Evolutionary conservation across 2,888 invertebrate species (phyloP).

Genomic region (Idaea biselata): DNA sequence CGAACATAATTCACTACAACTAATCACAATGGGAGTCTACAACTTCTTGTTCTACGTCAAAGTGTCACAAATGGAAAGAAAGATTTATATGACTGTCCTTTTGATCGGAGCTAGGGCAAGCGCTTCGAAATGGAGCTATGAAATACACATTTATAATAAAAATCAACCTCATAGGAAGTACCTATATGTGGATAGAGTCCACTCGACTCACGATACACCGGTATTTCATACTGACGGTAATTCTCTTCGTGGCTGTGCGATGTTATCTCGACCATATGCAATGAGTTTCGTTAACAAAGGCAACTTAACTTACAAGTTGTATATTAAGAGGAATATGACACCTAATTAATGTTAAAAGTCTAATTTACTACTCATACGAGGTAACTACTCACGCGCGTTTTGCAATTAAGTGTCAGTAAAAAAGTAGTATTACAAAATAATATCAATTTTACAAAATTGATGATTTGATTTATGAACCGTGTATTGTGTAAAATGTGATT

Average conservation of each 20-base stretch:
- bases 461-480: too few relatives aligned
- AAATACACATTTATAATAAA: slow-evolving; percentile 63
- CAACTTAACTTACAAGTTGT: slow-evolving; percentile 21
- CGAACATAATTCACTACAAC: slow-evolving; percentile 37
- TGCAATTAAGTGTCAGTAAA: too few relatives aligned
- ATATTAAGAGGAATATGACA: slow-evolving; percentile 16
- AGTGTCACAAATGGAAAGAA: slow-evolving; percentile 33
- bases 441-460: too few relatives aligned
- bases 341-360: not conserved
- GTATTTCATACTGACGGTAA: slow-evolving; percentile 19
- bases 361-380: too few relatives aligned
- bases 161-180: slow-evolving; percentile 50
- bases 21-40: slow-evolving; percentile 42
- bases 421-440: too few relatives aligned
- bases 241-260: slow-evolving; percentile 44
- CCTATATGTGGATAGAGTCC: slow-evolving; percentile 43
- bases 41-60: slow-evolving; percentile 54
- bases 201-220: slow-evolving; percentile 33
- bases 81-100: slow-evolving; percentile 52
- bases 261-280: slow-evolving; percentile 35
- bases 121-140: slow-evolving; percentile 61
- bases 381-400: not conserved
- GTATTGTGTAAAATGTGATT: too few relatives aligned
- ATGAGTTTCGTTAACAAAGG: slow-evolving; percentile 23
- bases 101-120: slow-evolving; percentile 50